phyloP scores from a whole-genome alignment of 2,888 invertebrate species.

The Andricus curvator region DNA sequence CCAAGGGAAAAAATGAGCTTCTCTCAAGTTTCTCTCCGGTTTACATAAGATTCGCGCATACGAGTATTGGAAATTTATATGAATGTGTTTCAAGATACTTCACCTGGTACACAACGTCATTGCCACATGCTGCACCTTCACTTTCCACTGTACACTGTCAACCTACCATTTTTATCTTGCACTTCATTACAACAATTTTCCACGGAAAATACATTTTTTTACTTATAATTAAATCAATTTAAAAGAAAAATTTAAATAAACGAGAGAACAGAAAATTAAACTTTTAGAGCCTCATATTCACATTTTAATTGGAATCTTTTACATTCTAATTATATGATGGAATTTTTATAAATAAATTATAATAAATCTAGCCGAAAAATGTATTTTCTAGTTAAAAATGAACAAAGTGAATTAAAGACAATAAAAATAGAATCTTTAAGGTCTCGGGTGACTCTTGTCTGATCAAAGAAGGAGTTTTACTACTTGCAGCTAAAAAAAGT shows the following conservation, averaged over 20 bases:
- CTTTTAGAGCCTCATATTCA: too few relatives aligned
- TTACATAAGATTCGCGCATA: conserved; percentile 51
- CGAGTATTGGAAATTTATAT: conserved; percentile 55
- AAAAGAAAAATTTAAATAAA: not conserved
- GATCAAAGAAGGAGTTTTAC: not conserved
- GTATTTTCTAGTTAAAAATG: not conserved
- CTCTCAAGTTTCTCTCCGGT: conserved; percentile 36
- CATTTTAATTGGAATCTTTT: too few relatives aligned
- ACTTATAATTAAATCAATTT: not conserved
- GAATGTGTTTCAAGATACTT: conserved; percentile 64
- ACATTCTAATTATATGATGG: too few relatives aligned
- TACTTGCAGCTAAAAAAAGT: not conserved
- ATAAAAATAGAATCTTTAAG: not conserved
- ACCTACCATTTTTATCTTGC: conserved; percentile 56
- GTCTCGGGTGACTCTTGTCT: not conserved
- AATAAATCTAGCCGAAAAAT: not conserved
- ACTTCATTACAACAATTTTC: conserved; percentile 10
- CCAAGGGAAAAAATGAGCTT: conserved; percentile 20
- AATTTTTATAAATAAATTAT: too few relatives aligned
- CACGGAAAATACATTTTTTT: not conserved
- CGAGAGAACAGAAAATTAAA: too few relatives aligned
- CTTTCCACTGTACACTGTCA: conserved; percentile 70
- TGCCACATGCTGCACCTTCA: conserved; percentile 72
- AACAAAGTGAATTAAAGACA: not conserved
- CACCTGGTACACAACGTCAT: conserved; percentile 65